Percentiles rank a stretch among this genome's conserved stretches.
phyloP scores from a whole-genome alignment of 1,140 invertebrate species.

The Atta texana region DNA sequence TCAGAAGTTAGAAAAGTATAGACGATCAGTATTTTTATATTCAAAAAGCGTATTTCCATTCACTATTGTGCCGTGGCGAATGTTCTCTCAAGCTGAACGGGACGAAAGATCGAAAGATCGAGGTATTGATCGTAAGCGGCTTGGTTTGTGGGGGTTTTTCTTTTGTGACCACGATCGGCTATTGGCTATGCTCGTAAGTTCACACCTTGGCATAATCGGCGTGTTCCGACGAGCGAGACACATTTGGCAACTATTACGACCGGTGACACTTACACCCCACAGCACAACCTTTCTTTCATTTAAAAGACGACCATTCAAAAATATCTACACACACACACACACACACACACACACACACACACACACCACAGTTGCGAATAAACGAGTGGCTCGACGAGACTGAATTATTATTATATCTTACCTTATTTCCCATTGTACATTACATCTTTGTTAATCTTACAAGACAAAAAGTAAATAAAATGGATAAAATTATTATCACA shows the following conservation, averaged over 20 bases:
- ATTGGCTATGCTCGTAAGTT: conserved; percentile 74
- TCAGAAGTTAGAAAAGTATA: conserved; percentile 61
- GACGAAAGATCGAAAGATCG: conserved; percentile 76
- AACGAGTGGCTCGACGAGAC: neutral
- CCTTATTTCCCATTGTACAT: neutral
- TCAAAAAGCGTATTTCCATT: conserved; percentile 77
- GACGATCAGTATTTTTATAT: conserved; percentile 71
- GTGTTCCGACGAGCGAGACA: conserved; percentile 69
- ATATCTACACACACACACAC: neutral
- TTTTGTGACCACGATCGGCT: conserved; percentile 63
- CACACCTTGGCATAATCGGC: conserved; percentile 81
- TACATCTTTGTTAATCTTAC: neutral
- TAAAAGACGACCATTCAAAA: conserved; percentile 17
- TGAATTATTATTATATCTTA: neutral
- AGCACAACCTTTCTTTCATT: neutral
- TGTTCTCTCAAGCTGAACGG: conserved; percentile 35
- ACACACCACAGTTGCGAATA: neutral
- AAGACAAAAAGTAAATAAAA: neutral
- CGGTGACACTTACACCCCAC: conserved; percentile 63
- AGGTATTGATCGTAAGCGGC: conserved; percentile 84
- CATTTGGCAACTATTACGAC: conserved; percentile 69
- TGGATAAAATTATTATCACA: neutral
- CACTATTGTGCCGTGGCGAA: conserved; percentile 79
- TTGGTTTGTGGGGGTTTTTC: conserved; percentile 72
- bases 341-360: too few relatives aligned